Base-by-base conservation (phyloP, 2,797 vertebrate species). In the Cossypha dichroa region DNA sequence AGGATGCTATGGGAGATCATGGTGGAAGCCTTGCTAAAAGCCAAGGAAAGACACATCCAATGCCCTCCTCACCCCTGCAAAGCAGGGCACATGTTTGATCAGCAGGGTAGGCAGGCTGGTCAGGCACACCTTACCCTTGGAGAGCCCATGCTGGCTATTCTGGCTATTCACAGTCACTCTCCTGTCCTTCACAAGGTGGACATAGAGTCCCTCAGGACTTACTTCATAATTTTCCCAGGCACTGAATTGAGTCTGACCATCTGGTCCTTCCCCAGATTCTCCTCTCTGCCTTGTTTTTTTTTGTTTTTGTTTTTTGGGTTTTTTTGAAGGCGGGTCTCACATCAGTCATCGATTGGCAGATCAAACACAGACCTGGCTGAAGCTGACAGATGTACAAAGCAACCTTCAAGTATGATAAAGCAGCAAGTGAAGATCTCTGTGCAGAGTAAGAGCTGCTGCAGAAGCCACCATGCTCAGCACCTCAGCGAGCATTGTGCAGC, bases 341-440 rank as follows among this genome's bases (percentile, higher is more conserved):
- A 0, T 45, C 0, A 2, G 49, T 58, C 62, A 69, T 89, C 0
- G 2, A 28, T 72, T 0, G 0, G 14, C 21, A 70, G 87, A 88
- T 85, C 92, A 87, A 75, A 79, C 43, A 26, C 54, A 79, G 56
- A 62, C 21, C 33, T 59, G 91, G 55, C 13, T 85, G 77, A 77
- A 77, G 77, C n/a, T 81, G 78, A 63, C 0, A 0, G 78, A 23
- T 33, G 54, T 60, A 72, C 52, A 51, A 86, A 90, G 48, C 56
- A 84, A 76, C 73, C 49, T 86, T 80, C 60, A 58, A 58, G 12
- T 29, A 31, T 33, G 41, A 74, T 48, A 59, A 90, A 88, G 43
- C 43, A 85, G 43, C 34, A 33, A 66, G 55, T 33, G 51, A 88
- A 83, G 56, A 34, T 34, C 40, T 40, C 48, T 41, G 45, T n/a